Percentiles rank a stretch among this genome's conserved stretches.
Evolutionary conservation across 1,140 invertebrate genomes (phyloP).

Genomic region (Drepana arcuata): DNA sequence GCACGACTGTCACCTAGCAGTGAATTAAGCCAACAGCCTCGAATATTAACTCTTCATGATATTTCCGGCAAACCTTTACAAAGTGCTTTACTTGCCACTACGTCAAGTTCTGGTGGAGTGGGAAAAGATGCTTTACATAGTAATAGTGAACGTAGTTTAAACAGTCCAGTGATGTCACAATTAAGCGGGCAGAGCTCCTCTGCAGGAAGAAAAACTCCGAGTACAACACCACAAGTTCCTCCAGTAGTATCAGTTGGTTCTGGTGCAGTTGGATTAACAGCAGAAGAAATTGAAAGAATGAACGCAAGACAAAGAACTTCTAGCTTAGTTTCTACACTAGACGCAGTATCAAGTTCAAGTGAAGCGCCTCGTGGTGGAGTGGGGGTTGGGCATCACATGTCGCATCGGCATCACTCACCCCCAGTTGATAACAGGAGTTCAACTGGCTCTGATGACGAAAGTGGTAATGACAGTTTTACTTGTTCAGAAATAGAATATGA

Average conservation of each 20-base stretch:
- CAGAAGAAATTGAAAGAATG: conserved; percentile 93
- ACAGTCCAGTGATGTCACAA: conserved; percentile 93
- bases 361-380: conserved; percentile 82
- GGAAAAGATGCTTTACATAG: conserved; percentile 88
- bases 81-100: conserved; percentile 88
- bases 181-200: conserved; percentile 87
- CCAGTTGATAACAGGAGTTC: conserved; percentile 83
- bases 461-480: conserved; percentile 97
- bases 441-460: conserved; percentile 91
- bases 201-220: conserved; percentile 78
- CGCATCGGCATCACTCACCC: conserved; percentile 78
- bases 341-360: conserved; percentile 93
- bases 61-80: conserved; percentile 94
- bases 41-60: conserved; percentile 93
- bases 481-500: conserved; percentile 99
- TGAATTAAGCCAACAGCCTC: conserved; percentile 91
- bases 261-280: conserved; percentile 86
- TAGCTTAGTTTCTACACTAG: conserved; percentile 92
- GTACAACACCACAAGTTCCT: conserved; percentile 74
- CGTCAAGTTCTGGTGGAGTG: conserved; percentile 87
- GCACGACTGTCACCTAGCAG: conserved; percentile 92
- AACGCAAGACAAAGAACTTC: conserved; percentile 89
- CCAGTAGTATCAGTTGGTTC: conserved; percentile 74
- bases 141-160: conserved; percentile 91
- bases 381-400: conserved; percentile 76